These are phyloP conservation scores for Megaustenia siamemsis DNA, from an alignment of 2,888 invertebrate species.

Conservation along the genomic window DNA sequence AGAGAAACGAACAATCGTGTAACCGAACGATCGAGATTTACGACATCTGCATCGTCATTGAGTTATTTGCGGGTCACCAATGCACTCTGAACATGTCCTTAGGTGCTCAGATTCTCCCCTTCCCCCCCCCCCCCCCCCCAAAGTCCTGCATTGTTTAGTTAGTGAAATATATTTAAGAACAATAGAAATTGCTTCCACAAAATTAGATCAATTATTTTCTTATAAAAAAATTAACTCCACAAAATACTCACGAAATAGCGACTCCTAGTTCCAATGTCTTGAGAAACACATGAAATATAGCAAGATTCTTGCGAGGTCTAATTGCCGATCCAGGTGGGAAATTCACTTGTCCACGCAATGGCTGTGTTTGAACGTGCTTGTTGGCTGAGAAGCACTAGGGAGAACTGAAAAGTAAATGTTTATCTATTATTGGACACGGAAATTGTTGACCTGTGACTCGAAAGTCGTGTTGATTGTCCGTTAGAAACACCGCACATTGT, in stretches of 20 bases:
- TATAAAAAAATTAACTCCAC: not conserved
- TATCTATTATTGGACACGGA: not conserved
- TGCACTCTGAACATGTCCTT: too few species aligned
- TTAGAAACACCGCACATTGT: not conserved
- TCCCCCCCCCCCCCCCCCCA: too few species aligned
- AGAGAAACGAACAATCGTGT: too few species aligned
- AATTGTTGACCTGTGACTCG: not conserved
- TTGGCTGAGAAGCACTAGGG: not conserved
- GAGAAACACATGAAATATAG: not conserved
- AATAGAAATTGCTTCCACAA: too few species aligned
- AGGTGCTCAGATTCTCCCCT: too few species aligned
- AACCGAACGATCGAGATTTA: too few species aligned
- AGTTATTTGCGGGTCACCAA: too few species aligned
- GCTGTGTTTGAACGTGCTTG: not conserved
- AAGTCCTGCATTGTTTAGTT: too few species aligned
- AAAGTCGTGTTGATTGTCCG: not conserved
- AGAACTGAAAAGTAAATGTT: conserved; percentile 8
- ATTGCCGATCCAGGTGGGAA: not conserved
- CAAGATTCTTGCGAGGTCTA: not conserved
- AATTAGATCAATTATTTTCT: too few species aligned
- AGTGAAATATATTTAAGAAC: too few species aligned
- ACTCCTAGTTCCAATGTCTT: not conserved
- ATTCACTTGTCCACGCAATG: not conserved
- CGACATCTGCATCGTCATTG: too few species aligned
- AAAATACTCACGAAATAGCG: not conserved